Evolutionary conservation across 2,113 vertebrate species (phyloP).

Genomic region (Lophochroa leadbeateri): DNA sequence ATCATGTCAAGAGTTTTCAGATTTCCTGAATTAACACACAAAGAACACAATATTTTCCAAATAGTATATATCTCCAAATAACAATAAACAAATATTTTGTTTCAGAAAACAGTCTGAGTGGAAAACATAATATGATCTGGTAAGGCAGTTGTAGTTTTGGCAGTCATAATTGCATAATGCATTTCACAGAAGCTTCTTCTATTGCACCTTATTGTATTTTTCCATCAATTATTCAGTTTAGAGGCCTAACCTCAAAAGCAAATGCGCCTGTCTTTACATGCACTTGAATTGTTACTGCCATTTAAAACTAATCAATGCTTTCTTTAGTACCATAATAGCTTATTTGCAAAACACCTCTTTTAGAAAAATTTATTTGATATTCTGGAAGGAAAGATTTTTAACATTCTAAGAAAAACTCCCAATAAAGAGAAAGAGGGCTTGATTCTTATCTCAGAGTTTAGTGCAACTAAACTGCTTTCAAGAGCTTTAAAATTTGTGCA

Average conservation of each 20-base stretch:
- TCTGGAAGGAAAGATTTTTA: conserved; percentile 18
- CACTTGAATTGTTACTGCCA: conserved; percentile 64
- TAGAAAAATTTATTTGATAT: conserved; percentile 10
- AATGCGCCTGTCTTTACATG: conserved; percentile 55
- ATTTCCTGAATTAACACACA: background rate
- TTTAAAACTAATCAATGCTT: conserved; percentile 73
- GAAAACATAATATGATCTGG: background rate
- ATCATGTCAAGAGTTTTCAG: background rate
- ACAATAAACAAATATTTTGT: background rate
- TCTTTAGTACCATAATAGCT: conserved; percentile 69
- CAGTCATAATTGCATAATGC: background rate
- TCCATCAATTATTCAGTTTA: conserved; percentile 62
- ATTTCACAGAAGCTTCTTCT: background rate
- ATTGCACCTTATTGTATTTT: conserved; percentile 15
- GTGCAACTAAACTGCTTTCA: background rate
- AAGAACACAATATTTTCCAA: background rate
- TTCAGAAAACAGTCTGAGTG: background rate
- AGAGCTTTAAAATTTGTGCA: background rate
- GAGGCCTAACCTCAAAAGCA: conserved; percentile 38
- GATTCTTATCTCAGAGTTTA: background rate
- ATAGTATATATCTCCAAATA: background rate
- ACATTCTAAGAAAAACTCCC: background rate
- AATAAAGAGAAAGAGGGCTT: background rate
- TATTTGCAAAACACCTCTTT: conserved; percentile 66
- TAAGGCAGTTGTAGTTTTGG: background rate